Conservation (phyloP, 2,797 vertebrate species). For the Danio kyathit region DNA sequence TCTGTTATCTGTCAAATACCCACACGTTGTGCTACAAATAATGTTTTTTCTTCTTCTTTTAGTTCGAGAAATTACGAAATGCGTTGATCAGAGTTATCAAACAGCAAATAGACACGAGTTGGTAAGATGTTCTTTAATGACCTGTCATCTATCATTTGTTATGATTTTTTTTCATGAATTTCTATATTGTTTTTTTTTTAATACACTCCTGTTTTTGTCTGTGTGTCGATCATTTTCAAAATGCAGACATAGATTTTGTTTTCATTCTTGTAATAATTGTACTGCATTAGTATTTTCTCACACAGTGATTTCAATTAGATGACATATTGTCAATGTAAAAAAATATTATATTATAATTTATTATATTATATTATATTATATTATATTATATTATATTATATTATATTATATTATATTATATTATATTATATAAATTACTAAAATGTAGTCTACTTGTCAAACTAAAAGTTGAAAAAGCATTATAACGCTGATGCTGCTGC, state of each 20-base stretch:
- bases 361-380: background rate
- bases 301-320: background rate
- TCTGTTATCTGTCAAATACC: background rate
- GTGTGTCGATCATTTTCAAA: background rate
- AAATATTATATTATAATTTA: background rate
- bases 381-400: background rate
- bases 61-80: constrained; percentile 91
- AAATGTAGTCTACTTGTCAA: background rate
- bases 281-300: background rate
- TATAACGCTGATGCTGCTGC: too few relatives aligned
- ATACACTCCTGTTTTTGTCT: background rate
- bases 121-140: constrained; percentile 77
- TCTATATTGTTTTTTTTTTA: background rate
- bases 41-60: constrained; percentile 60
- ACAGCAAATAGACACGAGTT: constrained; percentile 80
- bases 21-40: background rate
- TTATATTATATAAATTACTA: background rate
- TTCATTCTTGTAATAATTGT: background rate
- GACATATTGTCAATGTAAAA: background rate
- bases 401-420: background rate
- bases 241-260: background rate
- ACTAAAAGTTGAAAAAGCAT: background rate
- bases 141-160: background rate
- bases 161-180: background rate
- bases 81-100: constrained; percentile 89